phyloP scores from a whole-genome alignment of 1,140 invertebrate genomes.

The Cheumatopsyche charites region DNA sequence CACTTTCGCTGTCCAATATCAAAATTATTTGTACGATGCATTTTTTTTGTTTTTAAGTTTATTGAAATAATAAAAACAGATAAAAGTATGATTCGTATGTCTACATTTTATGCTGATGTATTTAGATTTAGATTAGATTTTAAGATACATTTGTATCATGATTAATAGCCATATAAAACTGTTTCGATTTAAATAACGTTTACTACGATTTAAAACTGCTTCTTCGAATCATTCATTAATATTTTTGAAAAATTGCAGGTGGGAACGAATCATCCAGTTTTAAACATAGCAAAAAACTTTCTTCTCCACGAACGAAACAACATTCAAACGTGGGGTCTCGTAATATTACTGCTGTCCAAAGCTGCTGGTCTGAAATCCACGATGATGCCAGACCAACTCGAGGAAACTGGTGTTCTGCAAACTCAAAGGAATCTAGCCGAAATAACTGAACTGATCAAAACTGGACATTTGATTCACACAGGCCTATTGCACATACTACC shows the following conservation, averaged over 20 bases:
- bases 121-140: too few species aligned
- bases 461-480: constrained; percentile 89
- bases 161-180: too few species aligned
- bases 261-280: constrained; percentile 85
- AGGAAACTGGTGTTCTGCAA: constrained; percentile 68
- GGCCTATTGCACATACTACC: constrained; percentile 76
- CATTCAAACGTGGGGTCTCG: constrained; percentile 85
- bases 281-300: constrained; percentile 85
- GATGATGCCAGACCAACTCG: constrained; percentile 68
- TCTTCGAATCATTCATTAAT: too few species aligned
- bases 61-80: too few species aligned
- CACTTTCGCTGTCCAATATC: too few species aligned
- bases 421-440: constrained; percentile 86
- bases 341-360: constrained; percentile 86
- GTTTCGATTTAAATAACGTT: too few species aligned
- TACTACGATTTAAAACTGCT: too few species aligned
- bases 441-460: constrained; percentile 94
- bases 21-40: too few species aligned
- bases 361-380: constrained; percentile 70
- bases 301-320: constrained; percentile 85
- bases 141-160: too few species aligned
- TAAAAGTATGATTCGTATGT: too few species aligned
- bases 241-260: constrained; percentile 60
- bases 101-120: too few species aligned
- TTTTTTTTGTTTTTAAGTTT: too few species aligned